Percentiles rank a stretch among this genome's conserved stretches.
phyloP scores from a whole-genome alignment of 2,888 invertebrate species.

The Microctonus aethiopoides region DNA sequence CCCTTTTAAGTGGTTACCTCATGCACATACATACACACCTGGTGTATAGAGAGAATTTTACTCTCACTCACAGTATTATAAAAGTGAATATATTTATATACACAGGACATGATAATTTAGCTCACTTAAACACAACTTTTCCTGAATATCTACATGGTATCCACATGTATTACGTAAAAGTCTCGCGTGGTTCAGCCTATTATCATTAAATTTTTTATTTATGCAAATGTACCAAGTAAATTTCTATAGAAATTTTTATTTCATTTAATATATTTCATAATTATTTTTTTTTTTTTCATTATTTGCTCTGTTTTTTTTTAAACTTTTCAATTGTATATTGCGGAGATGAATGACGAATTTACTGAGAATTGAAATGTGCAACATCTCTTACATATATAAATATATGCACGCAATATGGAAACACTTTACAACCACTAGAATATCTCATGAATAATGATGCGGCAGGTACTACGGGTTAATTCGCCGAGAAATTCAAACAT shows the following conservation, averaged over 20 bases:
- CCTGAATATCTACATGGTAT: too few species aligned
- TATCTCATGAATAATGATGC: conserved; percentile 15
- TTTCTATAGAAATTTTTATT: too few species aligned
- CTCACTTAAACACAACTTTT: background rate
- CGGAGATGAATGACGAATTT: too few species aligned
- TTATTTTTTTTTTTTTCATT: too few species aligned
- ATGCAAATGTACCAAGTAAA: too few species aligned
- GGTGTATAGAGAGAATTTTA: background rate
- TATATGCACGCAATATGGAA: conserved; percentile 11
- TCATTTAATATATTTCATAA: too few species aligned
- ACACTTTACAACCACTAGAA: background rate
- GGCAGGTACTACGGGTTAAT: background rate
- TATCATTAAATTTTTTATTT: too few species aligned
- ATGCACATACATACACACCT: background rate
- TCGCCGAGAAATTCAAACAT: conserved; percentile 27
- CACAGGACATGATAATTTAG: background rate
- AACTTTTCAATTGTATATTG: too few species aligned
- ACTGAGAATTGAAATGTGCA: too few species aligned
- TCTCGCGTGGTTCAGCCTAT: too few species aligned
- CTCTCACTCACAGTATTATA: background rate
- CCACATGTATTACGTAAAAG: too few species aligned
- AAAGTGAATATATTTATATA: background rate
- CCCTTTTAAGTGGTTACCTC: conserved; percentile 10
- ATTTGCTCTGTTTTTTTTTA: too few species aligned
- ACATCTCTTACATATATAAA: background rate